Percentiles rank a stretch among this genome's conserved stretches.
phyloP scores from a whole-genome alignment of 2,888 invertebrate species.

The Tenthredo mesomela region DNA sequence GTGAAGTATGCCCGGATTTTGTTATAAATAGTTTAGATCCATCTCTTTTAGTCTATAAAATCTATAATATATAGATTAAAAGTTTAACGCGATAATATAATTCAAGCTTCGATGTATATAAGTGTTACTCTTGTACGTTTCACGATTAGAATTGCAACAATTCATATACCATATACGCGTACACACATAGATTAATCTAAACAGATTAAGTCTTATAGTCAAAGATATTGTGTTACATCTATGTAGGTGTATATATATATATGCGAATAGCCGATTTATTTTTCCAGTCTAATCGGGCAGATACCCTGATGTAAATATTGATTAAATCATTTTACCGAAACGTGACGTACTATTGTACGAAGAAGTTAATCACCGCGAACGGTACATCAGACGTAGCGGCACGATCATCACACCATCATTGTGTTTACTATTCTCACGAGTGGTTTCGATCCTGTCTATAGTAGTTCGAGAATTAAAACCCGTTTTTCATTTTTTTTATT shows the following conservation, averaged over 20 bases:
- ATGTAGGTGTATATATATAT: neutral
- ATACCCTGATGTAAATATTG: conserved; percentile 45
- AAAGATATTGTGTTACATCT: conserved; percentile 33
- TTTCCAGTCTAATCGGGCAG: conserved; percentile 34
- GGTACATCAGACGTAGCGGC: conserved; percentile 15
- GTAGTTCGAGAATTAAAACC: neutral
- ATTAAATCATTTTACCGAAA: conserved; percentile 44
- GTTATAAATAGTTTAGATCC: neutral
- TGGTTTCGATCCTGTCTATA: neutral
- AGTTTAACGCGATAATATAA: neutral
- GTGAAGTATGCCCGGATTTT: neutral
- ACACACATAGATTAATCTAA: neutral
- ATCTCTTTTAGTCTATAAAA: neutral
- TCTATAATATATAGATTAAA: neutral
- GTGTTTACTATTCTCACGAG: conserved; percentile 28
- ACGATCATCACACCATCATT: neutral
- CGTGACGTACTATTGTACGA: neutral
- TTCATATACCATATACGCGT: neutral
- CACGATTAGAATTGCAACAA: neutral
- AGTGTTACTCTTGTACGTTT: too few relatives aligned
- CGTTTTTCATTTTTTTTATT: neutral
- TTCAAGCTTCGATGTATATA: too few relatives aligned
- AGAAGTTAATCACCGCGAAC: conserved; percentile 33
- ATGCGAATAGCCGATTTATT: neutral
- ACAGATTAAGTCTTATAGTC: neutral